Percentiles rank a stretch among this genome's conserved stretches.
These are phyloP conservation scores for Diceros bicornis DNA, from an alignment of 2,797 vertebrate species.

Conservation along the genomic window DNA sequence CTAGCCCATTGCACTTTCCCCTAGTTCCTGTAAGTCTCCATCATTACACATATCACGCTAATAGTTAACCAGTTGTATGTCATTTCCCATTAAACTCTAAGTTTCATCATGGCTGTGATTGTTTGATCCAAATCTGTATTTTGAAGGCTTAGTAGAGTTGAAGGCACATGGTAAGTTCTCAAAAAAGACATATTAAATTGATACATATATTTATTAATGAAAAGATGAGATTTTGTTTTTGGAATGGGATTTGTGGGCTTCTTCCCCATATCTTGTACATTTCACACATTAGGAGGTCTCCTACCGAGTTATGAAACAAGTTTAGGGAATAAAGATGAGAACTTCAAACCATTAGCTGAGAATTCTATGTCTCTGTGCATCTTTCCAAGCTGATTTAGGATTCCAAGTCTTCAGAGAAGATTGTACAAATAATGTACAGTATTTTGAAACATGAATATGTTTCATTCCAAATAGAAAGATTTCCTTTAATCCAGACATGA, in stretches of 20 bases:
- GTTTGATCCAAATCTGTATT: not conserved
- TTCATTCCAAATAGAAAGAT: constrained; percentile 53
- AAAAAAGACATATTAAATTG: constrained; percentile 49
- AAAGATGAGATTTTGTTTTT: constrained; percentile 39
- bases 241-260: not conserved
- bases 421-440: not conserved
- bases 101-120: not conserved
- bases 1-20: not conserved
- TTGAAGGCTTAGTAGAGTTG: not conserved
- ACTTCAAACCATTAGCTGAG: not conserved
- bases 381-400: constrained; percentile 38
- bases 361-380: not conserved
- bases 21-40: not conserved
- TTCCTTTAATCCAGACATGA: constrained; percentile 47
- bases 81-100: not conserved
- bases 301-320: not conserved
- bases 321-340: constrained; percentile 21
- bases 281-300: not conserved
- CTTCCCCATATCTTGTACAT: not conserved
- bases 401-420: constrained; percentile 6
- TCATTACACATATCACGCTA: not conserved
- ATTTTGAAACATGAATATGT: constrained; percentile 57
- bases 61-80: not conserved
- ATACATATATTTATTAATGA: not conserved
- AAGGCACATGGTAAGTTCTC: not conserved